Percentiles rank a stretch among this genome's conserved stretches.
Conservation (phyloP, 2,113 vertebrate species). For the Psephotus haematonotus region DNA sequence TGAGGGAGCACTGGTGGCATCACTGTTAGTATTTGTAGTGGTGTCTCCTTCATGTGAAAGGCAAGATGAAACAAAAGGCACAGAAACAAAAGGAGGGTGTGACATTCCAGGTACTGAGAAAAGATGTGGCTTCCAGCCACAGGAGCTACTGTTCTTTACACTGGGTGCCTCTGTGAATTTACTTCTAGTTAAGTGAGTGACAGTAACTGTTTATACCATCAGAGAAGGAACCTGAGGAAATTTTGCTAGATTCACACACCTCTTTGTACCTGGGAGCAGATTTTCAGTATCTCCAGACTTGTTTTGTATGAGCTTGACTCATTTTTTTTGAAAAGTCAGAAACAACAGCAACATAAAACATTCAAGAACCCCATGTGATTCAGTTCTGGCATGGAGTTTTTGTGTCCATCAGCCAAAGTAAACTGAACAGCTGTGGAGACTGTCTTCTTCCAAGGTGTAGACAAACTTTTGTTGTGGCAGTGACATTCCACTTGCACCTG, state of each 20-base stretch:
- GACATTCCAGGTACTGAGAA: not conserved
- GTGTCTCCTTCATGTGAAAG: not conserved
- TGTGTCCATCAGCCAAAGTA: conserved; percentile 30
- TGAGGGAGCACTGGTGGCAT: not conserved
- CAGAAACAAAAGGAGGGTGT: not conserved
- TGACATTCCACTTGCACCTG: not conserved
- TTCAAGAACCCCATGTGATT: conserved; percentile 13
- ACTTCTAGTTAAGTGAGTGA: conserved; percentile 38
- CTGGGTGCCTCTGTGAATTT: conserved; percentile 20
- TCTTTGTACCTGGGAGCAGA: conserved; percentile 34
- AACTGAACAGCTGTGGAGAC: conserved; percentile 38
- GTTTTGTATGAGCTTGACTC: conserved; percentile 8
- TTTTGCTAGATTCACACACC: conserved; percentile 39
- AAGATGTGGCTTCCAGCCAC: not conserved
- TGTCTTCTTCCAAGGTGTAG: conserved; percentile 42
- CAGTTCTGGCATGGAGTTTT: conserved; percentile 22
- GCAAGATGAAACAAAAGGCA: not conserved
- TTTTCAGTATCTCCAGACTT: conserved; percentile 40
- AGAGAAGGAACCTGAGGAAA: conserved; percentile 54
- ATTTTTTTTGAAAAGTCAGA: not conserved
- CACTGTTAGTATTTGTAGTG: not conserved
- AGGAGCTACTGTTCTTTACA: conserved; percentile 51
- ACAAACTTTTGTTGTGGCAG: conserved; percentile 27
- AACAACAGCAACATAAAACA: conserved; percentile 6
- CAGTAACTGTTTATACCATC: conserved; percentile 65